These are phyloP conservation scores for Troilus luridus DNA, from an alignment of 2,888 invertebrate species.

Conservation along the genomic window DNA sequence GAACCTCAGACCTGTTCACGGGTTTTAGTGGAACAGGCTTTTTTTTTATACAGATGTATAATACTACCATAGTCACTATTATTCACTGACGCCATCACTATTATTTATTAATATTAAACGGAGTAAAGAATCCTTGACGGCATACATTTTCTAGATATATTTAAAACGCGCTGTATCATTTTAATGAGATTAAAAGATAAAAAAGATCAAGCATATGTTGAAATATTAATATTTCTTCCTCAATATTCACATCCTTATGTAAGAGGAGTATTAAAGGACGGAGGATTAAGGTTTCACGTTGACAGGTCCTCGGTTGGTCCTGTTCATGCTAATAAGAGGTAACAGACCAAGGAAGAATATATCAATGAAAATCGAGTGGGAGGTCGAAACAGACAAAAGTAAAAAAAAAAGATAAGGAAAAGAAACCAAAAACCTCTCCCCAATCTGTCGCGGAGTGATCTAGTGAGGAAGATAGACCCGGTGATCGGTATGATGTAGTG, in stretches of 20 bases:
- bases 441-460: constrained; percentile 17
- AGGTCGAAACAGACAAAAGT: neutral
- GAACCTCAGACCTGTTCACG: too few relatives aligned
- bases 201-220: too few relatives aligned
- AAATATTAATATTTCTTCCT: too few relatives aligned
- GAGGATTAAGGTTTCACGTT: neutral
- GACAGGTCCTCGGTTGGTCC: neutral
- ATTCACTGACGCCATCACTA: too few relatives aligned
- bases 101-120: too few relatives aligned
- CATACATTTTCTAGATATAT: too few relatives aligned
- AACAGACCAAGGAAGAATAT: neutral
- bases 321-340: neutral
- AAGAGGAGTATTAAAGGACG: neutral
- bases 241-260: neutral
- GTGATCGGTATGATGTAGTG: constrained; percentile 33
- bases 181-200: too few relatives aligned
- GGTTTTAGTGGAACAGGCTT: too few relatives aligned
- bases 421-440: neutral
- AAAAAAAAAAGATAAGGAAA: neutral
- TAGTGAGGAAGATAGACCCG: neutral
- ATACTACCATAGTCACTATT: too few relatives aligned
- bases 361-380: neutral
- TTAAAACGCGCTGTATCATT: too few relatives aligned
- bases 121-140: too few relatives aligned
- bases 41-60: too few relatives aligned